Evolutionary conservation across 2,113 vertebrate genomes (phyloP).

Genomic region (Mormyrus iriodes): DNA sequence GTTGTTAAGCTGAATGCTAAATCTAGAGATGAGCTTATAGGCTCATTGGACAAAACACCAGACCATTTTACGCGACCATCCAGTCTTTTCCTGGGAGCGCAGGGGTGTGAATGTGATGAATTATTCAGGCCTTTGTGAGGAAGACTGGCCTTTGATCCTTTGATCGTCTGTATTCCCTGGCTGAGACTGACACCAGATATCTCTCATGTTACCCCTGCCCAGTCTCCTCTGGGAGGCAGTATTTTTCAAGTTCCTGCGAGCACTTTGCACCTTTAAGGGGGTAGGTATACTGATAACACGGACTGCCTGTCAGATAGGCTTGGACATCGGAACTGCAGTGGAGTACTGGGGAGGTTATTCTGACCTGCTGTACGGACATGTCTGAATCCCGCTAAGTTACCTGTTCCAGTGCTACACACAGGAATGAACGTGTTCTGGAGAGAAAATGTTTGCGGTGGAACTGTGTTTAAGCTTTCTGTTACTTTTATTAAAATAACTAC

Average conservation of each 20-base stretch:
- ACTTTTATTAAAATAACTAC: background rate
- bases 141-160: conserved; percentile 5
- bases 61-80: background rate
- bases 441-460: background rate
- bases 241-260: background rate
- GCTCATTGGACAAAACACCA: background rate
- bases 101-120: background rate
- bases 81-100: background rate
- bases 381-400: background rate
- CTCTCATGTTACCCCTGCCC: background rate
- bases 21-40: background rate
- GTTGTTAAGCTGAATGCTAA: conserved; percentile 1
- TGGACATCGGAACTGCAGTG: background rate
- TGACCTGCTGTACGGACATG: background rate
- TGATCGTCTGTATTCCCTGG: background rate
- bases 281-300: background rate
- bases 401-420: background rate
- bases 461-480: background rate
- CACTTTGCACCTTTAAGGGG: background rate
- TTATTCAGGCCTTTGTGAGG: background rate
- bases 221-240: background rate
- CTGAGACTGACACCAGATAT: background rate
- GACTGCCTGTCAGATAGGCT: background rate
- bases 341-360: background rate
- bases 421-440: background rate